Percentiles rank a stretch among this genome's conserved stretches.
These are phyloP conservation scores for Lochmaea capreae DNA, from an alignment of 2,888 invertebrate genomes.

Conservation along the genomic window DNA sequence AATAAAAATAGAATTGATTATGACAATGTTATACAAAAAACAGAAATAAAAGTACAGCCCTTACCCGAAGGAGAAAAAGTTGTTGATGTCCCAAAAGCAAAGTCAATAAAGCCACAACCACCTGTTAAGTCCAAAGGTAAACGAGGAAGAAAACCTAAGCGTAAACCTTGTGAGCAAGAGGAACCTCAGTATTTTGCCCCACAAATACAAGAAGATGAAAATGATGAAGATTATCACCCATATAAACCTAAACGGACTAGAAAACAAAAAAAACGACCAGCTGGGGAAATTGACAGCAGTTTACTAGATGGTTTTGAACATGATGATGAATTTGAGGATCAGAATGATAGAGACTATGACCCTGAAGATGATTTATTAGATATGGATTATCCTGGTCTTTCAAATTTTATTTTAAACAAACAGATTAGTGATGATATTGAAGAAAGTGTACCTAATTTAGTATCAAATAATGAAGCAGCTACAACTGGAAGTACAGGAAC, in stretches of 20 bases:
- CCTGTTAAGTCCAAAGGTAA: conserved; percentile 33
- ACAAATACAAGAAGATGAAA: conserved; percentile 42
- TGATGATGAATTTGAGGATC: conserved; percentile 42
- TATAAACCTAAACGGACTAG: conserved; percentile 41
- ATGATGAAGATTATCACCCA: conserved; percentile 44
- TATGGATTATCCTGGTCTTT: conserved; percentile 31
- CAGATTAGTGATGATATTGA: conserved; percentile 24
- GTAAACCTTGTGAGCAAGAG: conserved; percentile 39
- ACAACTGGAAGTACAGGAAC: not conserved
- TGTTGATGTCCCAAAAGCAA: not conserved
- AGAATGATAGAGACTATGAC: conserved; percentile 43
- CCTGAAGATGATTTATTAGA: conserved; percentile 37
- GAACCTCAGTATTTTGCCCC: conserved; percentile 43
- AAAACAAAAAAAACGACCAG: conserved; percentile 42
- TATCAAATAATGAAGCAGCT: conserved; percentile 3
- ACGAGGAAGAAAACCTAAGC: conserved; percentile 43
- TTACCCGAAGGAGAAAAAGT: conserved; percentile 23
- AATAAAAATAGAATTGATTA: conserved; percentile 57
- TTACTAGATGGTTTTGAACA: conserved; percentile 43
- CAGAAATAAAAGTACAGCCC: conserved; percentile 53
- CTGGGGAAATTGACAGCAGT: conserved; percentile 45
- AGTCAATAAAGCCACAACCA: conserved; percentile 16
- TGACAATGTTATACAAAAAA: conserved; percentile 56
- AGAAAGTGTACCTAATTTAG: conserved; percentile 3
- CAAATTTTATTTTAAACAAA: conserved; percentile 35